These are phyloP conservation scores for Acyrthosiphon pisum DNA, from an alignment of 1,140 invertebrate species.

Conservation along the genomic window DNA sequence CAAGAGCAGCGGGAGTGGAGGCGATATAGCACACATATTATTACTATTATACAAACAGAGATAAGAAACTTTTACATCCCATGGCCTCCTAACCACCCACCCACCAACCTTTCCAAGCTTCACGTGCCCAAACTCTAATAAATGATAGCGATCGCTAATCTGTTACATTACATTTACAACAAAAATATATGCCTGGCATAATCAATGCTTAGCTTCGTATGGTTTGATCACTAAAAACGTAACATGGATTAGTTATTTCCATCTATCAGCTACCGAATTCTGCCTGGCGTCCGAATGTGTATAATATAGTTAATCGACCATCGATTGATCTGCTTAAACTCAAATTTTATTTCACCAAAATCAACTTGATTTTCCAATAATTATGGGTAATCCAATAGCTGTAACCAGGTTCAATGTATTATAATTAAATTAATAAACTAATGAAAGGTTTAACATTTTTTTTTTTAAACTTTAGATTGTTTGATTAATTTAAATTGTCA, in stretches of 20 bases:
- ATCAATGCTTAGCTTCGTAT: background rate
- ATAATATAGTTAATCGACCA: background rate
- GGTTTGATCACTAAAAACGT: background rate
- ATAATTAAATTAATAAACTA: background rate
- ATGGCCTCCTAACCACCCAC: background rate
- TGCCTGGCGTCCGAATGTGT: background rate
- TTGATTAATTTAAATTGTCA: background rate
- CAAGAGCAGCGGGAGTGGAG: background rate
- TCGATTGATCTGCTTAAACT: too few species aligned
- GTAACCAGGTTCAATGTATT: background rate
- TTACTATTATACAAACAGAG: background rate
- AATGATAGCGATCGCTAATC: background rate
- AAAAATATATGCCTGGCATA: background rate
- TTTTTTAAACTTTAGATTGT: background rate
- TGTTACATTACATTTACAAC: background rate
- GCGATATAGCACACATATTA: background rate
- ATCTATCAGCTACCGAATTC: background rate
- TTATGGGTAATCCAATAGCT: background rate
- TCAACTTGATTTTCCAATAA: background rate
- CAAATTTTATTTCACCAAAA: background rate
- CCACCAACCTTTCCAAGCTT: background rate
- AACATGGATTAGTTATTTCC: background rate
- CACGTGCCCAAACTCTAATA: background rate
- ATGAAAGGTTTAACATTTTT: background rate
- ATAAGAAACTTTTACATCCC: constrained; percentile 10